Evolutionary conservation across 1,140 invertebrate genomes (phyloP), one percentile per base, ranked within the genome.

Genomic region (Drosophila orosa): DNA sequence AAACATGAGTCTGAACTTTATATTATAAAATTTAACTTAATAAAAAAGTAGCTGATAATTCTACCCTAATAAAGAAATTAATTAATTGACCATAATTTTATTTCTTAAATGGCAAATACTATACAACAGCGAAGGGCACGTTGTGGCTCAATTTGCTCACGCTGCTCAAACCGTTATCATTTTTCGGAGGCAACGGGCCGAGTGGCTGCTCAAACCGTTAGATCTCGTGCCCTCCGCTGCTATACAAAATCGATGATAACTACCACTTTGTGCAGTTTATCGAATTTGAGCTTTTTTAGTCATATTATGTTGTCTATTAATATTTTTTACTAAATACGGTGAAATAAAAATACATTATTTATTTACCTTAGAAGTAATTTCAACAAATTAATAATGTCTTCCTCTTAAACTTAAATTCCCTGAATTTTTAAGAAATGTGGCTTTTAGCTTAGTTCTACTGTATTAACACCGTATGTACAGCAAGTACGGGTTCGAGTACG

Each of bases 401-500:
- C 19, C 40, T 19, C 13, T 19, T 10, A 24, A 3, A 2, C 13
- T 33, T 1, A 1, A 22, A 39, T 39, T 17, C n/a, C 3, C 9
- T 6, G 13, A 13, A n/a, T 6, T 37, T 6, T 4, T 7, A 15
- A 6, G 37, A 9, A 8, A n/a, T 17, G n/a, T 17, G 17, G n/a
- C n/a, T n/a, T 5, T 10, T 24, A n/a, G 8, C 31, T 5, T 24
- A 24, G 31, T 24, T 10, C 13, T 13, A 54, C 65, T 42, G 45
- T 66, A 27, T n/a, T 33, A 40, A 19, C 19, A 37, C 19, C 8
- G 35, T 33, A 17, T 54, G 45, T 35, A 85, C 48, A 61, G 67
- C 78, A 82, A 81, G 56, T 81, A 48, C 75, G 71, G 67, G 40
- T 80, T 73, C 52, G 63, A 62, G 59, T 82, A 68, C 60, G 63